Conservation (phyloP, 1,140 invertebrate genomes). For the Dendrolimus kikuchii region DNA sequence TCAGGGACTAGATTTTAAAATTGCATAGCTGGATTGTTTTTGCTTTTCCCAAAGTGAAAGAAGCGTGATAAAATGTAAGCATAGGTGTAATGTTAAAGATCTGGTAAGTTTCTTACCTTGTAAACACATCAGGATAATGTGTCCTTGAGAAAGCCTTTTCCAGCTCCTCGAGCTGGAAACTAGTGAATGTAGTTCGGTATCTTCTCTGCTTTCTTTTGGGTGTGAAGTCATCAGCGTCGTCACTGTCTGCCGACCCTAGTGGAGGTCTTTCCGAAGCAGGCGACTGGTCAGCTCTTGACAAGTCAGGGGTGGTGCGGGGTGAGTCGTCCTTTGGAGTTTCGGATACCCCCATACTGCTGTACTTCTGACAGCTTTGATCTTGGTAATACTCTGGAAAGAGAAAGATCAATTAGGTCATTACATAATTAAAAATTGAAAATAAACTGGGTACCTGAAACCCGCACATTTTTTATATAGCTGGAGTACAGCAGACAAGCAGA, state of each 20-base stretch:
- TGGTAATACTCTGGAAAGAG: constrained; percentile 49
- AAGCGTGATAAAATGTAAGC: no score
- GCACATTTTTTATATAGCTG: no score
- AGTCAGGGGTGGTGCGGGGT: constrained; percentile 68
- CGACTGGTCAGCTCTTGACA: constrained; percentile 47
- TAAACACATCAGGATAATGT: constrained; percentile 98
- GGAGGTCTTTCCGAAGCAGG: constrained; percentile 61
- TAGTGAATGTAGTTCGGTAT: constrained; percentile 95
- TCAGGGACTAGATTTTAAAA: no score
- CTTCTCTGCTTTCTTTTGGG: constrained; percentile 93
- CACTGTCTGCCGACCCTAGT: constrained; percentile 76
- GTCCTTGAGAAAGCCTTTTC: constrained; percentile 98
- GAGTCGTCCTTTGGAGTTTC: constrained; percentile 74
- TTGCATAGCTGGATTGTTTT: no score
- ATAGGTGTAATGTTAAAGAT: not conserved
- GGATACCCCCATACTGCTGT: constrained; percentile 74
- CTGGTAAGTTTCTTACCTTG: constrained; percentile 76
- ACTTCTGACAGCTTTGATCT: constrained; percentile 43
- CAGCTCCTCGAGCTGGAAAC: constrained; percentile 95
- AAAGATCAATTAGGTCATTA: not conserved
- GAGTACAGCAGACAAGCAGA: no score
- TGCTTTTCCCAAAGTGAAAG: no score
- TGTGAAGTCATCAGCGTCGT: constrained; percentile 85
- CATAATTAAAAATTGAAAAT: no score
- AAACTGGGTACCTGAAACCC: no score